A percentile compares a stretch with the other conserved stretches of the same genome.
These are phyloP conservation scores for Eledona agricola DNA, from an alignment of 2,888 invertebrate genomes.

Conservation along the genomic window DNA sequence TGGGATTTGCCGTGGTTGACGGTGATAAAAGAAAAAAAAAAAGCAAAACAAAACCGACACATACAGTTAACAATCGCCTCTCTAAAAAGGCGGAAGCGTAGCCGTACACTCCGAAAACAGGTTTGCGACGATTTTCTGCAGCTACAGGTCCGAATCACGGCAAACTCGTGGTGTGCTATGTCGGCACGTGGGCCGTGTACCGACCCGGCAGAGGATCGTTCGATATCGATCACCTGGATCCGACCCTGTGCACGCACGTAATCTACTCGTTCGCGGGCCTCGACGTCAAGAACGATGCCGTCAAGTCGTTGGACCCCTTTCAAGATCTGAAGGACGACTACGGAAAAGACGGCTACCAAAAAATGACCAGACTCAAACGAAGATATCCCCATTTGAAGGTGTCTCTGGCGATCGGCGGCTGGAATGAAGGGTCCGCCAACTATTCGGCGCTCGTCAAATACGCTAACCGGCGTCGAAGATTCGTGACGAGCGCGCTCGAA, in stretches of 20 bases:
- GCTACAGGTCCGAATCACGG: constrained; percentile 72
- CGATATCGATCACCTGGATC: constrained; percentile 73
- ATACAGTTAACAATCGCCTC: constrained; percentile 11
- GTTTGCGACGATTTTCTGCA: too few species aligned
- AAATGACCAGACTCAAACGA: constrained; percentile 72
- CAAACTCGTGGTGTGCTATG: constrained; percentile 63
- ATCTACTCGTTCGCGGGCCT: constrained; percentile 78
- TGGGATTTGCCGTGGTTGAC: constrained; percentile 23
- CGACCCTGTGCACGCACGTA: constrained; percentile 78
- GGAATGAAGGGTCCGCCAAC: constrained; percentile 87
- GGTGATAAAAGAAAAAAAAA: constrained; percentile 1
- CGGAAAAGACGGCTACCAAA: constrained; percentile 76
- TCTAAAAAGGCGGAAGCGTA: constrained; percentile 9
- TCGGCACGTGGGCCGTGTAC: constrained; percentile 76
- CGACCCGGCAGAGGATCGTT: constrained; percentile 73
- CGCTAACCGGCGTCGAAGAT: constrained; percentile 69
- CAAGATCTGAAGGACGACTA: constrained; percentile 79
- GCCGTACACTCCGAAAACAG: too few species aligned
- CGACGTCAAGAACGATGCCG: constrained; percentile 63
- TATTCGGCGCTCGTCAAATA: constrained; percentile 76
- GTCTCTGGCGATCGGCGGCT: constrained; percentile 86
- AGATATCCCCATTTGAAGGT: constrained; percentile 75
- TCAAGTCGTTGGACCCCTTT: constrained; percentile 72
- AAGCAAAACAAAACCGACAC: constrained; percentile 4
- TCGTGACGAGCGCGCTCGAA: constrained; percentile 74